Evolutionary conservation across 2,113 vertebrate genomes (phyloP).

Genomic region (Clarias magur): DNA sequence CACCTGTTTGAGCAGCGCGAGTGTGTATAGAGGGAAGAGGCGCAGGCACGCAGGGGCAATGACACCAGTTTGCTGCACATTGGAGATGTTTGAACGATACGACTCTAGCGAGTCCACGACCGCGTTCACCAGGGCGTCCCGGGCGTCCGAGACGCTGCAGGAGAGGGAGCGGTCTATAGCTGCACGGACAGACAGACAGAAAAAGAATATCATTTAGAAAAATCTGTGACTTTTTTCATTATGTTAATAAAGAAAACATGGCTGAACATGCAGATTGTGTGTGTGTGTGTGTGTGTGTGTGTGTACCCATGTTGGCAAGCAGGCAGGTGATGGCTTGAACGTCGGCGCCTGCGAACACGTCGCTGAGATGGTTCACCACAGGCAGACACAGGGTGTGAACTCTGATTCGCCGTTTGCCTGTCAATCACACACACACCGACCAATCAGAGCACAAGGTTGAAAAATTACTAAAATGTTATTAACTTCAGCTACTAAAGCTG

Average conservation of each 20-base stretch:
- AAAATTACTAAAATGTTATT: neutral
- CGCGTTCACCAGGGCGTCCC: slow-evolving; percentile 91
- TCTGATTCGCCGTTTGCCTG: slow-evolving; percentile 92
- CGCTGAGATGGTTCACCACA: slow-evolving; percentile 86
- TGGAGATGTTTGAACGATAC: slow-evolving; percentile 83
- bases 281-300: slow-evolving; percentile 12
- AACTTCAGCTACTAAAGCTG: neutral
- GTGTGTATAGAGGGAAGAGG: slow-evolving; percentile 89
- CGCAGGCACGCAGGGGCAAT: slow-evolving; percentile 82
- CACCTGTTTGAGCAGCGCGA: slow-evolving; percentile 95
- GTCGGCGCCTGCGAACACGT: slow-evolving; percentile 91
- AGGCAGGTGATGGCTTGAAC: slow-evolving; percentile 91
- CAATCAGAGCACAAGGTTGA: neutral
- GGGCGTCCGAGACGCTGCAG: slow-evolving; percentile 88
- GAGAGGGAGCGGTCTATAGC: slow-evolving; percentile 92
- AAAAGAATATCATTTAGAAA: too few species aligned
- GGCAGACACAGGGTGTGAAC: slow-evolving; percentile 96
- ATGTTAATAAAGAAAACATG: neutral
- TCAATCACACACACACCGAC: neutral
- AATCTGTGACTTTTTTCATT: neutral
- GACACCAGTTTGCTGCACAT: slow-evolving; percentile 82
- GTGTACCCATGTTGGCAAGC: slow-evolving; percentile 92
- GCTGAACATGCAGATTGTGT: neutral
- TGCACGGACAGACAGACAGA: slow-evolving; percentile 54
- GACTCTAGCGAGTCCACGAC: slow-evolving; percentile 86